Conservation (phyloP, 1,140 invertebrate genomes). For the Atta texana region DNA sequence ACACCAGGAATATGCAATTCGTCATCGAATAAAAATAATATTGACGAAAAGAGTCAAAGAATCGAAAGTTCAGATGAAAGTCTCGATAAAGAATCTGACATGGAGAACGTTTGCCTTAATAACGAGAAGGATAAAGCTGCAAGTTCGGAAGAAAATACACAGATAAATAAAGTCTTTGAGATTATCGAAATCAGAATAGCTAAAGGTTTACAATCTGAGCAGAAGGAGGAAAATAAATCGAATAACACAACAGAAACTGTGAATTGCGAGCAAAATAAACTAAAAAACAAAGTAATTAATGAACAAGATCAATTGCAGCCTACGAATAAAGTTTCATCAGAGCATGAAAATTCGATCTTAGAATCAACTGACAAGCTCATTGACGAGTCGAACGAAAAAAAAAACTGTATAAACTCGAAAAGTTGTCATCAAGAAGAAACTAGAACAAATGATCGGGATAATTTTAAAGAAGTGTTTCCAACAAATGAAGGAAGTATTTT, state of each 20-base stretch:
- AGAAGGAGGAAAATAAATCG: conserved; percentile 43
- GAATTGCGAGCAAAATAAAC: conserved; percentile 5
- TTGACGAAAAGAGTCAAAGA: not conserved
- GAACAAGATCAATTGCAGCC: conserved; percentile 9
- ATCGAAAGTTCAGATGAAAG: not conserved
- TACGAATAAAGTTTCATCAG: conserved; percentile 58
- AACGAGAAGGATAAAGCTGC: conserved; percentile 30
- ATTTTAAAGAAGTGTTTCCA: not conserved
- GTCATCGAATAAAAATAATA: not conserved
- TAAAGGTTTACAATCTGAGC: conserved; percentile 49
- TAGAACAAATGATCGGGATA: not conserved
- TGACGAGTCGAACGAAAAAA: not conserved
- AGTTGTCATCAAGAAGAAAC: not conserved
- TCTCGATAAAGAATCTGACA: not conserved
- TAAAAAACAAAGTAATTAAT: not conserved
- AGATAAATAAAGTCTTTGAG: conserved; percentile 78
- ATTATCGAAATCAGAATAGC: conserved; percentile 79
- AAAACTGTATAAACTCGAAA: not conserved
- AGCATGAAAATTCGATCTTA: conserved; percentile 23
- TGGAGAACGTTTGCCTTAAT: not conserved
- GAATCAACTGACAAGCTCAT: conserved; percentile 10
- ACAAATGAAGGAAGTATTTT: not conserved
- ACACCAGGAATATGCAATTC: not conserved
- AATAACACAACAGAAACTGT: not conserved
- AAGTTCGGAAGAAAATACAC: not conserved